Evolutionary conservation across 2,888 invertebrate genomes (phyloP).

Genomic region (Ophraella communa): DNA sequence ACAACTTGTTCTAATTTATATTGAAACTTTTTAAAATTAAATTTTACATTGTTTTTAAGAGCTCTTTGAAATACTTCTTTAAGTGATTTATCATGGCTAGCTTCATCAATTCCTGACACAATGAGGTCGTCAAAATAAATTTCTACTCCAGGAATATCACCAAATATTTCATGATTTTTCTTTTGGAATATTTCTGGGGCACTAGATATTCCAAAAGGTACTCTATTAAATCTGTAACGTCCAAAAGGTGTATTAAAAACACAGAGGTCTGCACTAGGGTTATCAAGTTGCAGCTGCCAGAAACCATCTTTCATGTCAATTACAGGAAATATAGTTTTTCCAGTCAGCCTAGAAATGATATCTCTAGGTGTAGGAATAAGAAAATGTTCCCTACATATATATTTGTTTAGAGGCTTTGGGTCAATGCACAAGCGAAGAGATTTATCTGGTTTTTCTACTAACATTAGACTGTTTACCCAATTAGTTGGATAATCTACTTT

Average conservation of each 20-base stretch:
- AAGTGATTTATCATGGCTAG: background rate
- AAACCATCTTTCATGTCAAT: too few species aligned
- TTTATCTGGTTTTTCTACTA: slow-evolving; percentile 20
- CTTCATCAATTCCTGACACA: background rate
- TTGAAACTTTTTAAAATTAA: slow-evolving; percentile 7
- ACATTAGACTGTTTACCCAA: slow-evolving; percentile 22
- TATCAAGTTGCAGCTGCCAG: slow-evolving; percentile 6
- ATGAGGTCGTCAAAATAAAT: slow-evolving; percentile 21
- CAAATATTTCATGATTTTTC: slow-evolving; percentile 15
- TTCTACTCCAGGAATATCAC: slow-evolving; percentile 3
- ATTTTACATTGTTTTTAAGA: slow-evolving; percentile 3
- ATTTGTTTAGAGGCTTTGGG: slow-evolving; percentile 25
- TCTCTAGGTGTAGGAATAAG: background rate
- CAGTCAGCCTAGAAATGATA: slow-evolving; percentile 2
- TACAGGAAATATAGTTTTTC: slow-evolving; percentile 25
- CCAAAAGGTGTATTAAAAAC: slow-evolving; percentile 41
- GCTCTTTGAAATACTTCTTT: background rate
- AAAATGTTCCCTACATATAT: slow-evolving; percentile 20
- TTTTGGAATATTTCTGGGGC: slow-evolving; percentile 19
- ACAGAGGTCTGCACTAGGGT: slow-evolving; percentile 12
- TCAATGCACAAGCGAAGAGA: slow-evolving; percentile 5
- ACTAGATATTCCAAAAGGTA: slow-evolving; percentile 13
- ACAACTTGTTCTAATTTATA: background rate
- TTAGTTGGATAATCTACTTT: slow-evolving; percentile 19
- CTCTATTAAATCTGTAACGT: slow-evolving; percentile 7